Evolutionary conservation across 1,140 invertebrate genomes (phyloP).

Genomic region (Whitmania pigra): DNA sequence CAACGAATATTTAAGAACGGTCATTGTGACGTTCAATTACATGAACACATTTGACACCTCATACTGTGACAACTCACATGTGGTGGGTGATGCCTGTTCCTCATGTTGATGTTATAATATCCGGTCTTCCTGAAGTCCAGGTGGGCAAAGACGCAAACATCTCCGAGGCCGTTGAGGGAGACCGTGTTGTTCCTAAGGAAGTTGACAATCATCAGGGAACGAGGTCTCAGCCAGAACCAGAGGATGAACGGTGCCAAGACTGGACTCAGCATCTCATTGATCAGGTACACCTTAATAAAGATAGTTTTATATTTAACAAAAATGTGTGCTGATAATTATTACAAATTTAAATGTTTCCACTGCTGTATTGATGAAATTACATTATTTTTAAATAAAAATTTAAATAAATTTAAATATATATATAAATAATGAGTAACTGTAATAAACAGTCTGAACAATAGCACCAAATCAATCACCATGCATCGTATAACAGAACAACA

Average conservation of each 20-base stretch:
- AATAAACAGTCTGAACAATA: no score
- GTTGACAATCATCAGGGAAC: not conserved
- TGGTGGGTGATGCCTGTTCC: no score
- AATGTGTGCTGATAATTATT: not conserved
- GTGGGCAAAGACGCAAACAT: slow-evolving; percentile 8
- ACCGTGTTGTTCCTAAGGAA: slow-evolving; percentile 8
- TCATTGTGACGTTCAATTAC: not conserved
- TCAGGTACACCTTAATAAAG: slow-evolving; percentile 8
- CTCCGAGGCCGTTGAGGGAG: not conserved
- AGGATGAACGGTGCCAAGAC: not conserved
- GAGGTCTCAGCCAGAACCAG: not conserved
- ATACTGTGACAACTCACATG: no score
- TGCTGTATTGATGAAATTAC: not conserved
- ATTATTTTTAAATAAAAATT: no score
- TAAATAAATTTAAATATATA: no score
- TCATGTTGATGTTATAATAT: not conserved
- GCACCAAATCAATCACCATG: no score
- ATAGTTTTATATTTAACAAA: no score
- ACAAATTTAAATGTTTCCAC: not conserved
- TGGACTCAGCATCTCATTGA: slow-evolving; percentile 6
- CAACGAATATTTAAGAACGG: not conserved
- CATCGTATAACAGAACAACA: no score
- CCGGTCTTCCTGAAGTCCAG: slow-evolving; percentile 2
- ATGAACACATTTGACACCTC: no score
- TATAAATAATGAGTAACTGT: no score